phyloP scores from a whole-genome alignment of 2,797 vertebrate genomes.

The Corythornis leucogaster region DNA sequence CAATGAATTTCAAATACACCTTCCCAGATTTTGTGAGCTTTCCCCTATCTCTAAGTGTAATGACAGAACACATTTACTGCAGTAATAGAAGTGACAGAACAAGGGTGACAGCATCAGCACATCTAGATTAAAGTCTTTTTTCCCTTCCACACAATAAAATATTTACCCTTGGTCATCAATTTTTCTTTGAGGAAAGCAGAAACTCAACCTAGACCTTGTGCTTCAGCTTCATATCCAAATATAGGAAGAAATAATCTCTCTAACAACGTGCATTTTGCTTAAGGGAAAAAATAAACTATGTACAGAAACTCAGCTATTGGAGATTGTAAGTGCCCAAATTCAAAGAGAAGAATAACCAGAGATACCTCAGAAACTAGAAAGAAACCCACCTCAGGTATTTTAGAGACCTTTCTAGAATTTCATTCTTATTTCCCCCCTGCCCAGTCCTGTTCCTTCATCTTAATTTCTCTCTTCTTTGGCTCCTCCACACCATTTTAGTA shows the following conservation, averaged over 20 bases:
- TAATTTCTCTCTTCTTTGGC: not conserved
- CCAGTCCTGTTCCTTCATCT: not conserved
- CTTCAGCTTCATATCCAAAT: not conserved
- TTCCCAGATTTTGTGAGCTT: not conserved
- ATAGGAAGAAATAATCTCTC: not conserved
- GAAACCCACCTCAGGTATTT: accelerated
- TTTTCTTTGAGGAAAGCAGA: not conserved
- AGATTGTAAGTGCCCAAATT: not conserved
- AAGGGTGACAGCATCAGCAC: not conserved
- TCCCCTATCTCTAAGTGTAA: not conserved
- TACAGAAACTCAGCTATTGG: not conserved
- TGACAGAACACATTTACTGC: not conserved
- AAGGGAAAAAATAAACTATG: not conserved
- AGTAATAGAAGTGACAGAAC: not conserved
- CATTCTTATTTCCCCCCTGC: no score
- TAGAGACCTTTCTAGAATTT: not conserved
- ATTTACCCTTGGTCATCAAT: not conserved
- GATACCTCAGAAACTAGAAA: not conserved
- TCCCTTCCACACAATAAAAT: not conserved
- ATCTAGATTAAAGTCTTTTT: not conserved
- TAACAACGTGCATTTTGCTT: not conserved
- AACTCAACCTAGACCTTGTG: not conserved
- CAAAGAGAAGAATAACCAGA: not conserved
- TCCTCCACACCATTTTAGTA: not conserved
- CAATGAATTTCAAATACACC: not conserved